Conservation (phyloP, 1,140 invertebrate species). For the Fopius arisanus region DNA sequence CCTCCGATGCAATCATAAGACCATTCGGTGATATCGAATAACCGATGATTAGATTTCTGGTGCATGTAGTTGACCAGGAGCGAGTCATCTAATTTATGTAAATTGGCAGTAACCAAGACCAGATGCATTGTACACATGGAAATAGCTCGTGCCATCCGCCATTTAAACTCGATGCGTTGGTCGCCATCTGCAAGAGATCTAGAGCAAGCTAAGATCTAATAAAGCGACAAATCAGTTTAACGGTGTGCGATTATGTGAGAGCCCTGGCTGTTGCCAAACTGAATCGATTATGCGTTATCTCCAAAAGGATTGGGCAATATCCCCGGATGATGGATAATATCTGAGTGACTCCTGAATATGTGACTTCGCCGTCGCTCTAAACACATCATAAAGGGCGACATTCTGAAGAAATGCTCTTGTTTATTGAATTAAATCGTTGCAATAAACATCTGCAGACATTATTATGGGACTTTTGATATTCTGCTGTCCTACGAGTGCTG, state of each 20-base stretch:
- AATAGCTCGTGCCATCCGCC: neutral
- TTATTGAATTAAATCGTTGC: neutral
- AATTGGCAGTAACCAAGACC: slow-evolving; percentile 45
- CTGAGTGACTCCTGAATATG: neutral
- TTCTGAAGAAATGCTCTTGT: neutral
- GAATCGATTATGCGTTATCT: slow-evolving; percentile 1
- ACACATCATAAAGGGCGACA: neutral
- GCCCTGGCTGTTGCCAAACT: neutral
- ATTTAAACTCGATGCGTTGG: neutral
- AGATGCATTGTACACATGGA: slow-evolving; percentile 1
- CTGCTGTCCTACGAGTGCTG: neutral
- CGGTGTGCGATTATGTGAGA: slow-evolving; percentile 27
- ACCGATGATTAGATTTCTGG: slow-evolving; percentile 41
- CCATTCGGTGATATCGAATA: slow-evolving; percentile 37
- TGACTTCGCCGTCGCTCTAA: neutral
- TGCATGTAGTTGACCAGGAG: neutral
- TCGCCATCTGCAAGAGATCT: neutral
- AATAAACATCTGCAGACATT: neutral
- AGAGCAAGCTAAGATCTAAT: slow-evolving; percentile 61
- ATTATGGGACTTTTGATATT: neutral
- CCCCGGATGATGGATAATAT: neutral
- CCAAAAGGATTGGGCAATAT: neutral
- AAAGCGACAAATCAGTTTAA: slow-evolving; percentile 65
- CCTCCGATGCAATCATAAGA: slow-evolving; percentile 20
- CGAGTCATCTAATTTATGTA: slow-evolving; percentile 64